Evolutionary conservation across 2,113 vertebrate species (phyloP), one percentile per base, ranked within the genome.

Genomic region (Phainopepla nitens): DNA sequence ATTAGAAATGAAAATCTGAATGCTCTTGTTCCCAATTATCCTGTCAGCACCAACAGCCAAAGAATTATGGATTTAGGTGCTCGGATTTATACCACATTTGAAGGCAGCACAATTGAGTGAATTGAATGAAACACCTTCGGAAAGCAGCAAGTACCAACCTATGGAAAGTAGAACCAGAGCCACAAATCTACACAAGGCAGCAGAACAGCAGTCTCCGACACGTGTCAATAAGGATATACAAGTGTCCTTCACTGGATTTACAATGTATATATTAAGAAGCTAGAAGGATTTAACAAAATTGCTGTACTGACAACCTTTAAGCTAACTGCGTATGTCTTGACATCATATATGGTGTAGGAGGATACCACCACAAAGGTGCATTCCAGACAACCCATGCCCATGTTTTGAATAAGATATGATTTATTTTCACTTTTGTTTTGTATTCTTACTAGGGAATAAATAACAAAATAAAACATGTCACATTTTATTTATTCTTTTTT

Each of bases 401-500:
- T 73, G 89, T 97, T 98, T 98, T 97, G 93, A 97, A 87, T 85
- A 96, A 97, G 95, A 90, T 94, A 96, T 82, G 78, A 98, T 98
- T 98, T 98, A 97, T 96, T 96, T 97, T 97, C 96, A 97, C 93
- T 97, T 97, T 95, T 97, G 96, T 97, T 97, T 96, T 97, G 95
- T 96, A 87, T 94, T 97, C 97, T 97, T 96, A 98, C 96, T 94
- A 92, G 94, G 75, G 82, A 96, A 97, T 97, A 98, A 98, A 97
- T 97, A 98, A 98, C 91, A 97, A 98, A 98, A 97, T 97, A 98
- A 98, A 98, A 95, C 96, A 97, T 97, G 97, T 95, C 97, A 98
- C 94, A 96, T 98, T 98, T 95, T 98, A 97, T 98, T 98, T 98
- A 97, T 97, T 96, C 91, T 95, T 95, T 97, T 95, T 97, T 89